Percentiles rank a stretch among this genome's conserved stretches.
phyloP scores from a whole-genome alignment of 30 jellyfish, hydroid and myxozoan genomes.

The Nemopilema nomurai region DNA sequence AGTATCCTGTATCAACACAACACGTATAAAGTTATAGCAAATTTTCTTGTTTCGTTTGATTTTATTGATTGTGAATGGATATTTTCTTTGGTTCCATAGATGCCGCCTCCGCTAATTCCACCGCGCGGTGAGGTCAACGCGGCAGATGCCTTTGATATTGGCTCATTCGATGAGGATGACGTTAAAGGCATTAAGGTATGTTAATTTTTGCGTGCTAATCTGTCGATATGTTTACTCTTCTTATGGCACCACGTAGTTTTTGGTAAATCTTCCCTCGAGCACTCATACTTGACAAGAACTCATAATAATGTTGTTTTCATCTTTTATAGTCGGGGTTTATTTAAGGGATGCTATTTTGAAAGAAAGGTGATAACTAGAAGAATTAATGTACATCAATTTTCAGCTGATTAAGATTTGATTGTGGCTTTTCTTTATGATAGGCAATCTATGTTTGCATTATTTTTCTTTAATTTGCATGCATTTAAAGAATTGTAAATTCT shows the following conservation, averaged over 20 bases:
- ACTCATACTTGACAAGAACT: neutral
- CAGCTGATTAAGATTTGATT: neutral
- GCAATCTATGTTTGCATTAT: neutral
- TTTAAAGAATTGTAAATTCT: neutral
- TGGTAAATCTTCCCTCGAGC: too few relatives aligned
- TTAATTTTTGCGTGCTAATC: neutral
- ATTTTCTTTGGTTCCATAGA: slow-evolving; percentile 53
- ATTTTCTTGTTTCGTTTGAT: too few relatives aligned
- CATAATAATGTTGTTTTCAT: neutral
- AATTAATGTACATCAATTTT: too few relatives aligned
- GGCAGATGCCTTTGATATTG: slow-evolving; percentile 97
- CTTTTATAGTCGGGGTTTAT: neutral
- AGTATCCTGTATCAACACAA: too few relatives aligned
- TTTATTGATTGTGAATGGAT: too few relatives aligned
- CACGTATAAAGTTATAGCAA: too few relatives aligned
- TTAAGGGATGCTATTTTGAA: too few relatives aligned
- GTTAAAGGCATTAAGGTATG: slow-evolving; percentile 95
- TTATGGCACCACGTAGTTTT: neutral
- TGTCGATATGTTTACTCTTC: neutral
- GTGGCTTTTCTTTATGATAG: neutral
- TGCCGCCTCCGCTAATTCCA: slow-evolving; percentile 95
- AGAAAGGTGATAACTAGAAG: too few relatives aligned
- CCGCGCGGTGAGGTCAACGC: slow-evolving; percentile 99
- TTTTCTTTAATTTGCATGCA: neutral
- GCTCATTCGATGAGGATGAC: slow-evolving; percentile 97